Base-by-base conservation (phyloP, 2,888 invertebrate species). In the Tetragonisca angustula region DNA sequence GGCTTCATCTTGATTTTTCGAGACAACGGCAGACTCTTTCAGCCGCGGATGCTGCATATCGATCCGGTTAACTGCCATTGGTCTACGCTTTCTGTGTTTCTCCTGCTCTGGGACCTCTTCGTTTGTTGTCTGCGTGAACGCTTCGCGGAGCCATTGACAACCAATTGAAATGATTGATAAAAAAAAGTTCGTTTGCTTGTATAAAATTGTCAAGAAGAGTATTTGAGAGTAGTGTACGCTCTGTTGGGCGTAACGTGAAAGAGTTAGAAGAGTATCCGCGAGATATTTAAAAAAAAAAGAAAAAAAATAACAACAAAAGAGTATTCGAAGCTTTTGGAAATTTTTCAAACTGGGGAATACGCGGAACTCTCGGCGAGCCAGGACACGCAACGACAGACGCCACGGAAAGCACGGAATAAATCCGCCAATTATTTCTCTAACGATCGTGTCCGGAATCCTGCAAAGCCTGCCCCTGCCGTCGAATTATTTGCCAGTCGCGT, bases 1-100 rank as follows among this genome's bases (percentile, higher is more conserved):
- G 67, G 54, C 49, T 56, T 69, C 52, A 21, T 78, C 78, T 61
- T 71, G 43, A 49, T 59, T 69, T 78, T 70, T 74, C 75, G 19
- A 67, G 67, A n/a, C 54, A 54, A 43, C 54, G 64, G 17, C 6
- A 21, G 27, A 21, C 19, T 21, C 59, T 24, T 71, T 36, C 56
- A 24, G 11, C 5, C 59, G 11, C 21, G 24, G 49, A 71, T 43
- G 24, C 43, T 5, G 49, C 11, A 19, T 71, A 72, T 61, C 21
- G 71, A 72, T 61, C 43, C 56, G n/a, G 56, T 24, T 27, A 24
- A 24, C 24, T 24, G 17, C 27, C 4, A 59, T 15, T 13, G n/a
- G 56, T 59, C 56, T 24, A 2, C 43, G 43, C 43, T 43, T 9
- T n/a, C 15, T 59, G 56, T n/a, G n/a, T 15, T n/a, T 13, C n/a